Conservation (phyloP, 2,888 invertebrate genomes). For the Agrochola lychnidis region DNA sequence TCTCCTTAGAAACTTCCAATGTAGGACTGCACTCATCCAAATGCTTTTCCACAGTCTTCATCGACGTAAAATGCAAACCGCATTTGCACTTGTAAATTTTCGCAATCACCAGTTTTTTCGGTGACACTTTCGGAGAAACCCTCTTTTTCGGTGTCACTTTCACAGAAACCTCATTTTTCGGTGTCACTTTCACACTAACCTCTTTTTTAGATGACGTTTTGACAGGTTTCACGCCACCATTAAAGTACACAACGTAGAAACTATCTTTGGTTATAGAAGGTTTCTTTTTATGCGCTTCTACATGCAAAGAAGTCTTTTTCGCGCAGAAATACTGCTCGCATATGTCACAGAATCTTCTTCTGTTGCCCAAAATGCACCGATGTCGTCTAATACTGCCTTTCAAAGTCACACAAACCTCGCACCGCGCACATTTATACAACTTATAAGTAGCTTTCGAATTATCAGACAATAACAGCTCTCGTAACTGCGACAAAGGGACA, state of each 20-base stretch:
- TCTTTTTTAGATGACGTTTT: constrained; percentile 2
- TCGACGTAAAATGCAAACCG: constrained; percentile 71
- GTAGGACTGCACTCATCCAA: constrained; percentile 52
- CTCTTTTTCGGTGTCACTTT: constrained; percentile 11
- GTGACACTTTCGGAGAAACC: background rate
- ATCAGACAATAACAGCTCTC: background rate
- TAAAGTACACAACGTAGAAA: constrained; percentile 65
- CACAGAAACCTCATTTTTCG: background rate
- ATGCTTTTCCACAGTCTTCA: constrained; percentile 67
- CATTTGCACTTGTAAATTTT: constrained; percentile 72
- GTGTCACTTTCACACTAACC: background rate
- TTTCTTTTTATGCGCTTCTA: constrained; percentile 50
- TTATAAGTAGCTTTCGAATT: constrained; percentile 8
- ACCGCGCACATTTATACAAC: constrained; percentile 43
- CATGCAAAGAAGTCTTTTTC: constrained; percentile 48
- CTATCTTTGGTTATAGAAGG: constrained; percentile 40
- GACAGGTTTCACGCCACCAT: constrained; percentile 13
- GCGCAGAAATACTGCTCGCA: constrained; percentile 52
- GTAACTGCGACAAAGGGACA: background rate
- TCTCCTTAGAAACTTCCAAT: constrained; percentile 63
- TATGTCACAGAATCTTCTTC: constrained; percentile 28
- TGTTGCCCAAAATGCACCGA: background rate
- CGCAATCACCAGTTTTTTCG: constrained; percentile 19
- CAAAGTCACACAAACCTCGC: constrained; percentile 40
- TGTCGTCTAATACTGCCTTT: constrained; percentile 23